Conservation (phyloP, 2,113 vertebrate species). For the Xerus inauris region DNA sequence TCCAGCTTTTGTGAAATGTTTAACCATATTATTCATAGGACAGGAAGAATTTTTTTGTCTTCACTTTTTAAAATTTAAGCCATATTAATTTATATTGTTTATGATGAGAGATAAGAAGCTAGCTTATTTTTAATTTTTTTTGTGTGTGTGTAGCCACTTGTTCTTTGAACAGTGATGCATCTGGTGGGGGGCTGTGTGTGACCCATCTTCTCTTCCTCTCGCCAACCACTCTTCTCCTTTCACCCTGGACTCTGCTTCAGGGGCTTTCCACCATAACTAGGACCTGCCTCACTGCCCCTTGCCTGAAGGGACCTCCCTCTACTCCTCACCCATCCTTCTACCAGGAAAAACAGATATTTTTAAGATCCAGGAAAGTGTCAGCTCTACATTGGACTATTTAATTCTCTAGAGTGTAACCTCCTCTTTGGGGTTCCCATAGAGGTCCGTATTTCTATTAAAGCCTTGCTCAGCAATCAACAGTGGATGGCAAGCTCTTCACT, state of each 20-base stretch:
- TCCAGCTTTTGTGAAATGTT: not conserved
- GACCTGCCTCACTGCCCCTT: no score
- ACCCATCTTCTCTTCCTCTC: not conserved
- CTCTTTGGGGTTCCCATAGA: not conserved
- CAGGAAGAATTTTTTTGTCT: not conserved
- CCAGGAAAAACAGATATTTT: not conserved
- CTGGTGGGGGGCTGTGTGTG: no score
- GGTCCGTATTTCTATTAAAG: not conserved
- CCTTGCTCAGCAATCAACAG: not conserved
- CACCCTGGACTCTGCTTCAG: not conserved
- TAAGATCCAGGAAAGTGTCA: not conserved
- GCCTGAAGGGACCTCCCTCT: not conserved
- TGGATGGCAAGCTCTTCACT: not conserved
- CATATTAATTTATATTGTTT: not conserved
- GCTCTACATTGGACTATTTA: not conserved
- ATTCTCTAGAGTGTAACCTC: not conserved
- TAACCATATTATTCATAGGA: not conserved
- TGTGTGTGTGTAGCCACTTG: not conserved
- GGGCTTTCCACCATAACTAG: not conserved
- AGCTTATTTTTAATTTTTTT: not conserved
- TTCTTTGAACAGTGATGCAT: not conserved
- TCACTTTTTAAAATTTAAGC: not conserved
- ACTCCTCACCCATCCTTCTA: not conserved
- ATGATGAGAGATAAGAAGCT: not conserved
- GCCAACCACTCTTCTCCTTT: not conserved